A percentile compares a stretch with the other conserved stretches of the same genome.
phyloP scores from a whole-genome alignment of 1,140 invertebrate species.

The Arion vulgaris region DNA sequence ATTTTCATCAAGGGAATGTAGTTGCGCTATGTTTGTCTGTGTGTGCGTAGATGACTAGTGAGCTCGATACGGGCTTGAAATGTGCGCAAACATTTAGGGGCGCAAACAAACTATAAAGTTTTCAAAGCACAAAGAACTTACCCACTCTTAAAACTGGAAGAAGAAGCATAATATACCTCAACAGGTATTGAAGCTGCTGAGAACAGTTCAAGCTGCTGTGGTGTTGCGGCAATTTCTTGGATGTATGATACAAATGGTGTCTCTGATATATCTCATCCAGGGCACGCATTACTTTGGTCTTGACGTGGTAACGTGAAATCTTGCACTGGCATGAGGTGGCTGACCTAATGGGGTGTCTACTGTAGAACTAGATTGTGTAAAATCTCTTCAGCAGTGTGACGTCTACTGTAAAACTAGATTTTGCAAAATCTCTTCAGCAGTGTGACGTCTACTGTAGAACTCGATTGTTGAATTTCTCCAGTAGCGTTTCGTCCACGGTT shows the following conservation, averaged over 20 bases:
- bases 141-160: neutral
- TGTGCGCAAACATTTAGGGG: no score
- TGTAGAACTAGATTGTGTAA: neutral
- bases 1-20: no score
- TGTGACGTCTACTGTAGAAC: no score
- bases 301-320: neutral
- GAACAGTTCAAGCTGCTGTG: neutral
- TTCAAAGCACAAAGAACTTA: neutral
- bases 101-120: no score
- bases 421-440: no score
- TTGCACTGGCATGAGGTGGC: neutral
- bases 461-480: no score
- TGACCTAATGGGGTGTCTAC: neutral
- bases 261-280: neutral
- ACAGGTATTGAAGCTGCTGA: neutral
- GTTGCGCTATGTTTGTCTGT: no score
- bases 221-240: neutral
- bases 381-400: no score
- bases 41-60: no score
- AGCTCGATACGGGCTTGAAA: no score
- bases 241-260: neutral
- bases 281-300: slow-evolving; percentile 1
- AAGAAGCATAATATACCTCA: neutral
- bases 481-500: no score
- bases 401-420: no score